Evolutionary conservation across 2,888 invertebrate genomes (phyloP).

Genomic region (Pammene aurita): DNA sequence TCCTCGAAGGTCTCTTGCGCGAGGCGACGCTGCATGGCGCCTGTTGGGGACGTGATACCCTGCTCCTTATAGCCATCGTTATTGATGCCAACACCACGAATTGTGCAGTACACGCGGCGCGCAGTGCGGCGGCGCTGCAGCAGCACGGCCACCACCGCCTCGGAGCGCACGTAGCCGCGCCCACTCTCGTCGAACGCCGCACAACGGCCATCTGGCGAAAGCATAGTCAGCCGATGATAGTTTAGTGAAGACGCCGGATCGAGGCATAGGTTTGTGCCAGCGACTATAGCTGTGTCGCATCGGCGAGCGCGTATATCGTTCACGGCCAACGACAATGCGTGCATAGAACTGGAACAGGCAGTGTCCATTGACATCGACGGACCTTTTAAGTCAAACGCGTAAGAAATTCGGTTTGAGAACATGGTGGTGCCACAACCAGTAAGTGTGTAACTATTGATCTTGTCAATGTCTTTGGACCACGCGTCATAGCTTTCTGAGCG

Average conservation of each 20-base stretch:
- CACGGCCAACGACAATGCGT: constrained; percentile 94
- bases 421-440: constrained; percentile 97
- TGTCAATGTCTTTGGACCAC: constrained; percentile 93
- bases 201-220: constrained; percentile 95
- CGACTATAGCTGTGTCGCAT: constrained; percentile 97
- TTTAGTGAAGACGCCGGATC: constrained; percentile 96
- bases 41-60: constrained; percentile 94
- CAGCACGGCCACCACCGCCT: constrained; percentile 91
- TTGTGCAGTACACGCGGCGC: constrained; percentile 91
- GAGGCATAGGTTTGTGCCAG: constrained; percentile 93
- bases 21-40: constrained; percentile 90
- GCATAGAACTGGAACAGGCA: constrained; percentile 97
- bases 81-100: constrained; percentile 94
- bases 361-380: constrained; percentile 98
- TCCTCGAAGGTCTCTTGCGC: constrained; percentile 94
- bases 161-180: constrained; percentile 95
- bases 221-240: constrained; percentile 96
- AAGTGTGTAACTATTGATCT: constrained; percentile 94
- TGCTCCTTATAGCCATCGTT: constrained; percentile 96
- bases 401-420: constrained; percentile 98
- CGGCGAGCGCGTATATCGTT: constrained; percentile 92
- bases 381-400: constrained; percentile 96
- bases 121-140: constrained; percentile 91
- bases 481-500: constrained; percentile 95
- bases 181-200: constrained; percentile 97